Evolutionary conservation across 2,888 invertebrate genomes (phyloP), one percentile per base, ranked within the genome.

Genomic region (Eretmocerus hayati): DNA sequence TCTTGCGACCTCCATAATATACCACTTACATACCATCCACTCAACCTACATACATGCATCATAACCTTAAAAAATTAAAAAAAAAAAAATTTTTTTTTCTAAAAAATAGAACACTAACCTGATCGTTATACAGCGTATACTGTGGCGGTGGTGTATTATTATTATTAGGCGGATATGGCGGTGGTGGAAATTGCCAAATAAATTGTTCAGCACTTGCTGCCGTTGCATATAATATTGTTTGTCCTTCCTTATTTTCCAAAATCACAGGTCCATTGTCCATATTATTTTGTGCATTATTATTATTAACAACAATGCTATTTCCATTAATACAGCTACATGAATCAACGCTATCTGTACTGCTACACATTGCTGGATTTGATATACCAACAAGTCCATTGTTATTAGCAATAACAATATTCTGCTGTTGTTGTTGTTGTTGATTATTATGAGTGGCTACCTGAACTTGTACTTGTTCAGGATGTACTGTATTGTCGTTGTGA

Each of bases 141-240:
- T 84, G 85, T 70, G 83, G 81, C 66, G 84, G 83, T 72, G 83
- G 81, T 73, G 66, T 69, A 53, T 67, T 50, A 42, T 67, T 66
- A 42, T 71, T 69, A 53, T 67, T 48, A 44, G 67, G 66, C 44
- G 71, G 69, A 50, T 72, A 70, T 56, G 67, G 69, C 46, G 85
- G 84, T 64, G 87, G 87, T 68, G 87, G 87, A 73, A 87, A 87
- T 72, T 87, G 85, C 89, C 88, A 89, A 70, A 85, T 78, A 62
- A 85, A 83, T 73, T 81, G 83, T 72, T 84, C 67, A 66, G 72
- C 58, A 60, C 57, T 39, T 58, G 54, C 38, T 55, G 46, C 23
- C 58, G 32, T 19, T 50, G 35, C 46, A 51, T 65, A 61, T 60
- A 63, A 65, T 74, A 72, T 65, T 72, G 71, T 52, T 71, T 65